phyloP scores from a whole-genome alignment of 2,888 invertebrate species.

The Parasteatoda lunata region DNA sequence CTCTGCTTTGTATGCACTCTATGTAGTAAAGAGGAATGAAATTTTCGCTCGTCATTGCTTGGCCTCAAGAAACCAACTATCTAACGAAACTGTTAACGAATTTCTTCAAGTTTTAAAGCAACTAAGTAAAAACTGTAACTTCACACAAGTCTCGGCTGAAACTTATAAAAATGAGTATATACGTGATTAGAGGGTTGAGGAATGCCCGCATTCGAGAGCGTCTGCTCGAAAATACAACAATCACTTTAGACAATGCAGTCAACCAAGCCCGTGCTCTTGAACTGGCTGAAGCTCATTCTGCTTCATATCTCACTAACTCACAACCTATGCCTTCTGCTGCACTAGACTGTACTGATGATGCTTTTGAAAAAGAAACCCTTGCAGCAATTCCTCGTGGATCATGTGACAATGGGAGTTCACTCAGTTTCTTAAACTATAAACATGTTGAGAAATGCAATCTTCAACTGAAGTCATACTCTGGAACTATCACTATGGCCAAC shows the following conservation, averaged over 20 bases:
- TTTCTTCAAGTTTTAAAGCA: constrained; percentile 15
- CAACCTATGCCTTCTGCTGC: too few species aligned
- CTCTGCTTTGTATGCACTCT: too few species aligned
- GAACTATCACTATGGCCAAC: too few species aligned
- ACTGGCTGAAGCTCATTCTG: constrained; percentile 11
- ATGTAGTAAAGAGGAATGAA: too few species aligned
- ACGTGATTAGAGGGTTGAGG: background rate
- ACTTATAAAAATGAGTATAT: constrained; percentile 12
- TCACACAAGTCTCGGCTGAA: background rate
- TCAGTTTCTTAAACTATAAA: too few species aligned
- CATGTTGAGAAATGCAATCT: too few species aligned
- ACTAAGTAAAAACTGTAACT: constrained; percentile 11
- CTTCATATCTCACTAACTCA: background rate
- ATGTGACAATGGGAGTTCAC: too few species aligned
- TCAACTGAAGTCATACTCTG: too few species aligned
- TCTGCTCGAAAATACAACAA: background rate
- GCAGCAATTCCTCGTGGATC: too few species aligned
- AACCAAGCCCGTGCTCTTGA: constrained; percentile 7
- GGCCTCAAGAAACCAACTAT: background rate
- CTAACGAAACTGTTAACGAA: background rate
- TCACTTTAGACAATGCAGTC: constrained; percentile 1
- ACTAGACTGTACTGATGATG: too few species aligned
- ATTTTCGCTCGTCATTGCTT: background rate
- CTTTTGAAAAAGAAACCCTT: too few species aligned
- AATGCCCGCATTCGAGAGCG: background rate